A percentile compares a stretch with the other conserved stretches of the same genome.
phyloP scores from a whole-genome alignment of 2,888 invertebrate genomes.

The Stramonita haemastoma region DNA sequence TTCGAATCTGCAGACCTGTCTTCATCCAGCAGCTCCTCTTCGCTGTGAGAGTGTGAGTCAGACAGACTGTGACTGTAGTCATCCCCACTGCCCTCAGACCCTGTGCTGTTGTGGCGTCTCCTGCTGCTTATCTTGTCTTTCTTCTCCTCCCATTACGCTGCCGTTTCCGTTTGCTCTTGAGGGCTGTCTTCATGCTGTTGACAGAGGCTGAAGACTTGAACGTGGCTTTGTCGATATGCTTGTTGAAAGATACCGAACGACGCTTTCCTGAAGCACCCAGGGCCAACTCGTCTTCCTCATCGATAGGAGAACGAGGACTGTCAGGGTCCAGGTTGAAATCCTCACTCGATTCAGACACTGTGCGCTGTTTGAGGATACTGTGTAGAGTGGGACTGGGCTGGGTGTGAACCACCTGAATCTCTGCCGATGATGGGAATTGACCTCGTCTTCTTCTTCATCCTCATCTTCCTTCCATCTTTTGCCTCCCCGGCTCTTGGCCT shows the following conservation, averaged over 20 bases:
- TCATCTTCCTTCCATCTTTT: slow-evolving; percentile 45
- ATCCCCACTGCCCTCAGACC: slow-evolving; percentile 39
- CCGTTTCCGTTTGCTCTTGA: slow-evolving; percentile 72
- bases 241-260: slow-evolving; percentile 75
- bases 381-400: slow-evolving; percentile 63
- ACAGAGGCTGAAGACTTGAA: slow-evolving; percentile 72
- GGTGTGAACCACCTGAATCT: slow-evolving; percentile 69
- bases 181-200: slow-evolving; percentile 69
- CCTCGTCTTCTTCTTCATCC: slow-evolving; percentile 55
- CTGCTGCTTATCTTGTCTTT: slow-evolving; percentile 48
- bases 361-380: slow-evolving; percentile 75
- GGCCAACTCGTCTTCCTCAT: slow-evolving; percentile 46
- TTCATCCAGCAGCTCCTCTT: slow-evolving; percentile 52
- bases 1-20: slow-evolving; percentile 33
- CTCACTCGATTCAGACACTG: slow-evolving; percentile 80
- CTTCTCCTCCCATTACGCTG: slow-evolving; percentile 70
- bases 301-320: slow-evolving; percentile 47
- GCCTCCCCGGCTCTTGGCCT: not conserved
- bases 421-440: slow-evolving; percentile 63
- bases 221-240: slow-evolving; percentile 70
- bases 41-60: slow-evolving; percentile 58
- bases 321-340: slow-evolving; percentile 61
- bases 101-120: slow-evolving; percentile 48
- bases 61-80: slow-evolving; percentile 48
- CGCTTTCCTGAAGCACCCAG: slow-evolving; percentile 50